Base-by-base conservation (phyloP, 2,113 vertebrate genomes). In the Sinocyclocheilus grahami region DNA sequence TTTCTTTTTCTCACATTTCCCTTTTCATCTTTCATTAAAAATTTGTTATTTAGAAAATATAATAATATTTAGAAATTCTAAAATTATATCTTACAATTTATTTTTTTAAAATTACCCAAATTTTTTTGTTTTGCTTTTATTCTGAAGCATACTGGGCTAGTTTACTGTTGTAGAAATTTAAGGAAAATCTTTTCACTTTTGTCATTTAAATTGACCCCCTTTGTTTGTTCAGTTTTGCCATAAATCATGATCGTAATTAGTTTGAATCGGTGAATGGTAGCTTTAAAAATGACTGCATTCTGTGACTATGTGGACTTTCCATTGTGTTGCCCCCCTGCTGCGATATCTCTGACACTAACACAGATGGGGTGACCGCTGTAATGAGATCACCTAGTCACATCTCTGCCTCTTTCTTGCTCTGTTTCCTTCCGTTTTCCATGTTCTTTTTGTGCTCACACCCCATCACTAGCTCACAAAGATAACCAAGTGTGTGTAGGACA, bases 301-400 rank as follows among this genome's bases (percentile, higher is more conserved):
- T 55, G 27, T 2, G 18, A 51, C 6, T 33, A 18, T 81, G 63
- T 82, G 63, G 63, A 42, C 80, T 71, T 65, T 72, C 48, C 65
- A 72, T 72, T 83, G 65, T 67, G 42, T 83, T 83, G 46, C 27
- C 30, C 65, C 69, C 20, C 67, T 39, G 82, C 11, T 71, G 65
- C 18, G 30, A 83, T 71, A 71, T 71, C 9, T 83, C 42, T 84
- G 65, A 60, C 20, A 42, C 69, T 39, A 55, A 58, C 33, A 55
- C 22, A 9, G 30, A 74, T 11, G 42, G 46, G 48, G 42, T 39
- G 67, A 37, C 37, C 2, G 0, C 30, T 20, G 30, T 13, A 83
- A 82, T 82, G 42, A 69, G 60, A 81, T 48, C 55, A 81, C 60
- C 78, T 63, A 63, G 55, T 63, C 55, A 63, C 58, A 81, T 81